Evolutionary conservation across 1,140 invertebrate species (phyloP).

Genomic region (Apis cerana): DNA sequence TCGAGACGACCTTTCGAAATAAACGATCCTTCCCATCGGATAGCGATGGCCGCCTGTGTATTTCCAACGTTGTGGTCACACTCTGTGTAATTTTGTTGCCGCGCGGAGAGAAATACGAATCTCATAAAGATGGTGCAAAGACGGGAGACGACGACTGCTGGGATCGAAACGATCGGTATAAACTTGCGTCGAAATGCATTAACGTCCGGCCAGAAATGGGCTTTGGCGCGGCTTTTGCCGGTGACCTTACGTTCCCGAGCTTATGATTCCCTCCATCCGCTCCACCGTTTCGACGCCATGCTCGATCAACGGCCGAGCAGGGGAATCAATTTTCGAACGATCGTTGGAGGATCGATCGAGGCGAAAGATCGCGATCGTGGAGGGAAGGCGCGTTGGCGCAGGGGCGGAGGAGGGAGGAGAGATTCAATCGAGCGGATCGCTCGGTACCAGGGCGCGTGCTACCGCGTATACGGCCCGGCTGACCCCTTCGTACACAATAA

Average conservation of each 20-base stretch:
- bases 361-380: not conserved
- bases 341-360: not conserved
- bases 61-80: not conserved
- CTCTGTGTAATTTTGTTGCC: conserved; percentile 7
- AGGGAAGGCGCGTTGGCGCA: not conserved
- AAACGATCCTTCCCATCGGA: not conserved
- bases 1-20: not conserved
- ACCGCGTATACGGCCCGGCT: conserved; percentile 57
- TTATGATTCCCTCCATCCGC: not conserved
- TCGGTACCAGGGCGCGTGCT: conserved; percentile 56
- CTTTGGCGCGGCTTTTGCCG: too few relatives aligned
- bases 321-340: not conserved
- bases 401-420: not conserved
- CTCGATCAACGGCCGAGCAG: too few relatives aligned
- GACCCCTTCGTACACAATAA: conserved; percentile 67
- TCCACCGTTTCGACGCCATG: too few relatives aligned
- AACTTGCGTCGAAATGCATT: not conserved
- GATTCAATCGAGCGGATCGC: conserved; percentile 48
- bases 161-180: not conserved
- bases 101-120: not conserved
- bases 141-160: not conserved
- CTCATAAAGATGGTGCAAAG: not conserved
- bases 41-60: not conserved
- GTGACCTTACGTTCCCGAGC: not conserved
- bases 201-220: not conserved